Conservation (phyloP, 1,140 invertebrate species). For the Tetranychus urticae region DNA sequence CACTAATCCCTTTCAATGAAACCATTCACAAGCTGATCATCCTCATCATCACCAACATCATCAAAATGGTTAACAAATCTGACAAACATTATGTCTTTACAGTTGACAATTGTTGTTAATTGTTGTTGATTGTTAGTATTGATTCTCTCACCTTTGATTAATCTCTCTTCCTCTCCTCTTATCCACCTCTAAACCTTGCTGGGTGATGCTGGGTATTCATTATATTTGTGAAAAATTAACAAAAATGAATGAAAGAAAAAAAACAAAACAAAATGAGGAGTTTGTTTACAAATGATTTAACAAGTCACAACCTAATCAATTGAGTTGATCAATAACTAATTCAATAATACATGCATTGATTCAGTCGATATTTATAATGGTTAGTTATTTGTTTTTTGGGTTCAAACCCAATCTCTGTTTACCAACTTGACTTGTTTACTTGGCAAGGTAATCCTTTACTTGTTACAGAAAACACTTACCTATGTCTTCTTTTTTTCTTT, state of each 20-base stretch:
- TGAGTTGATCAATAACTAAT: background rate
- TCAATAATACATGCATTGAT: background rate
- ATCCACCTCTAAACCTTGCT: background rate
- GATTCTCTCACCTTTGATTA: background rate
- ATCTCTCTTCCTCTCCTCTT: background rate
- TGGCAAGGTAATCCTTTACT: background rate
- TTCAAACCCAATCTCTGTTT: background rate
- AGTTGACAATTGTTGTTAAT: background rate
- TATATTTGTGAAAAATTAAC: background rate
- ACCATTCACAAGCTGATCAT: too few species aligned
- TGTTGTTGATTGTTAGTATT: background rate
- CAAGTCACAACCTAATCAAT: background rate
- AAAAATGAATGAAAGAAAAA: background rate
- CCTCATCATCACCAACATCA: too few species aligned
- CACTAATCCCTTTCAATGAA: too few species aligned
- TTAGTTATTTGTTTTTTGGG: background rate
- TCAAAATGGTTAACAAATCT: too few species aligned
- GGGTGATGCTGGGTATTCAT: background rate
- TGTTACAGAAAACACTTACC: background rate
- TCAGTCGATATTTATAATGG: background rate
- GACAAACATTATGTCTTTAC: too few species aligned
- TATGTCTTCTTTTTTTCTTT: constrained; percentile 8
- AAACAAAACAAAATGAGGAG: too few species aligned
- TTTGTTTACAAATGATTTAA: background rate
- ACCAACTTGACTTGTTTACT: background rate